Evolutionary conservation across 2,888 invertebrate species (phyloP).

Genomic region (Himalopsyche tibetana): DNA sequence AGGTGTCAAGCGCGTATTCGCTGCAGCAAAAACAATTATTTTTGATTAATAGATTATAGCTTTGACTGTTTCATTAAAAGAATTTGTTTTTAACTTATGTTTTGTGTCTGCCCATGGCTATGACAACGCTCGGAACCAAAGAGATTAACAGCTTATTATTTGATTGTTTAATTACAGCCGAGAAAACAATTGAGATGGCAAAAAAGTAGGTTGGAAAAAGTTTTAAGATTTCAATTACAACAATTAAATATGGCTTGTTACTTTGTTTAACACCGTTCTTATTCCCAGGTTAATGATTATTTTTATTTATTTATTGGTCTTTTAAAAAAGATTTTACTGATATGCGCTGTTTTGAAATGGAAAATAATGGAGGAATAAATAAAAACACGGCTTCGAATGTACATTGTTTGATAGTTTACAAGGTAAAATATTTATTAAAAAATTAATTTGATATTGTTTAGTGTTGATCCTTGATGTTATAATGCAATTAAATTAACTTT

Average conservation of each 20-base stretch:
- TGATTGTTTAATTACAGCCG: constrained; percentile 27
- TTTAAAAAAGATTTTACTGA: not conserved
- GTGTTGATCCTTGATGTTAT: no score
- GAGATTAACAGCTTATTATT: constrained; percentile 33
- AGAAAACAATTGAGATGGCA: constrained; percentile 11
- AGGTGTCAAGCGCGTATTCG: no score
- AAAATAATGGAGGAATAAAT: constrained; percentile 16
- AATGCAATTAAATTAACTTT: no score
- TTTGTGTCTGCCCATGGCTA: constrained; percentile 15
- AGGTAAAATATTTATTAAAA: no score
- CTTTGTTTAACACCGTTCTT: not conserved
- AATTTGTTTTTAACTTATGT: not conserved
- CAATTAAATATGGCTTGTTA: not conserved
- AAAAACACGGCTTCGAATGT: not conserved
- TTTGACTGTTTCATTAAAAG: constrained; percentile 24
- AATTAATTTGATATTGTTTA: no score
- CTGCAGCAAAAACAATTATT: not conserved
- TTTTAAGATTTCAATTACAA: constrained; percentile 19
- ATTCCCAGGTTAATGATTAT: constrained; percentile 35
- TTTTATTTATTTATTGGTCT: constrained; percentile 8
- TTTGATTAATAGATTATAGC: constrained; percentile 17
- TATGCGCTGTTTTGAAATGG: not conserved
- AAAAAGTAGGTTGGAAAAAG: constrained; percentile 28
- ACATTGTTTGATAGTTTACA: no score
- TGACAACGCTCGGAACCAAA: not conserved